Base-by-base conservation (phyloP, 2,113 vertebrate species). In the Calidris pugnax region DNA sequence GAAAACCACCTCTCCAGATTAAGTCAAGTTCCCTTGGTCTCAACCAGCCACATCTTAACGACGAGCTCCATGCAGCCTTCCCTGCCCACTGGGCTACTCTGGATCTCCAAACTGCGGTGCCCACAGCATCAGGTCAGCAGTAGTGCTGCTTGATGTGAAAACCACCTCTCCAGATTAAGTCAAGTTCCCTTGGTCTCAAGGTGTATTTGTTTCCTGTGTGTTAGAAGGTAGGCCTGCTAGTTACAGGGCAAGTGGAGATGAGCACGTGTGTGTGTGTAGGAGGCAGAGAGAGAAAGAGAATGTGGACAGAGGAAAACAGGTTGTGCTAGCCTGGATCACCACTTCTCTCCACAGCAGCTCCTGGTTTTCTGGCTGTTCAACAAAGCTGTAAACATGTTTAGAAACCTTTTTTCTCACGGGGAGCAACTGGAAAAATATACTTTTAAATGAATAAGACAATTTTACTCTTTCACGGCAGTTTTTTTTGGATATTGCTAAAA, bases 241-340 rank as follows among this genome's bases (percentile, higher is more conserved):
- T n/a, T 55, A 24, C 15, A 55, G 63, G 10, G 18, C 13, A 53
- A 35, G 22, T 12, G 50, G 33, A 33, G 33, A 14, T 50, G 35
- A 26, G 10, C 11, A 13, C 0, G 0, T 19, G 18, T 11, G 8
- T 43, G 28, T 17, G 30, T 17, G 3, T 4, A 5, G 4, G n/a
- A 37, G 32, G 14, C 4, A 60, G 35, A 66, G 53, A 53, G 15
- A 14, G 41, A 57, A 83, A 35, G 9, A 10, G 57, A 50, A 64
- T 12, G 26, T 0, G 1, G 30, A 23, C 13, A 39, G 18, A 76
- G 33, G 47, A 75, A n/a, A 79, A 26, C 12, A 53, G 12, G 4
- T 32, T 50, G 3, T 35, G 41, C 19, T 35, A 63, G 17, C 6
- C 20, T 8, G 3, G 21, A 12, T 77, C 22, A 11, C 24, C 1